These are phyloP conservation scores for Brachionus paranguensis DNA, from an alignment of 1,140 invertebrate species.

Conservation along the genomic window DNA sequence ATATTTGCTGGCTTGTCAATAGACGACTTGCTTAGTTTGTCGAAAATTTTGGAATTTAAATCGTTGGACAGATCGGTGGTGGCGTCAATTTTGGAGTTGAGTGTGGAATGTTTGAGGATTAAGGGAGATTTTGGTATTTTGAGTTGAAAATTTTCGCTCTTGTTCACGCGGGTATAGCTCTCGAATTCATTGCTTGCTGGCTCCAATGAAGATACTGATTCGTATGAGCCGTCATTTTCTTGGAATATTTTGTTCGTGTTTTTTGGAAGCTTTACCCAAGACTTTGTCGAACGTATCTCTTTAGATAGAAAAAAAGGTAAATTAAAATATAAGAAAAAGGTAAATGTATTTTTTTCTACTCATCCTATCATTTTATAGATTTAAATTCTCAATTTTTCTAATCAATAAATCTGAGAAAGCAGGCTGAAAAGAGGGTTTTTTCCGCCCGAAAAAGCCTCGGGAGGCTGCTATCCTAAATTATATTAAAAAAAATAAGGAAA, in stretches of 20 bases:
- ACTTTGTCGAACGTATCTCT: slow-evolving; percentile 33
- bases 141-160: neutral
- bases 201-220: slow-evolving; percentile 22
- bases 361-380: too few relatives aligned
- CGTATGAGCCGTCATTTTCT: slow-evolving; percentile 4
- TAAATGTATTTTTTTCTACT: neutral
- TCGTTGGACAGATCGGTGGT: neutral
- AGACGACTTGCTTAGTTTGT: slow-evolving; percentile 14
- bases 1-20: slow-evolving; percentile 27
- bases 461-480: too few relatives aligned
- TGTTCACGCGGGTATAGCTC: neutral
- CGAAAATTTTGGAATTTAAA: neutral
- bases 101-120: slow-evolving; percentile 25
- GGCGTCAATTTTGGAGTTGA: neutral
- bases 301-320: neutral
- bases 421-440: too few relatives aligned
- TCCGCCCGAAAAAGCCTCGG: too few relatives aligned
- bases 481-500: too few relatives aligned
- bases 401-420: too few relatives aligned
- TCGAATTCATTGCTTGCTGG: slow-evolving; percentile 34
- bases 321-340: neutral
- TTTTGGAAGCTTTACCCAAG: slow-evolving; percentile 32
- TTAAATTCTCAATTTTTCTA: too few relatives aligned
- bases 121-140: neutral
- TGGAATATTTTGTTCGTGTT: neutral